phyloP scores from a whole-genome alignment of 2,797 vertebrate species.

The Sparidentex hasta region DNA sequence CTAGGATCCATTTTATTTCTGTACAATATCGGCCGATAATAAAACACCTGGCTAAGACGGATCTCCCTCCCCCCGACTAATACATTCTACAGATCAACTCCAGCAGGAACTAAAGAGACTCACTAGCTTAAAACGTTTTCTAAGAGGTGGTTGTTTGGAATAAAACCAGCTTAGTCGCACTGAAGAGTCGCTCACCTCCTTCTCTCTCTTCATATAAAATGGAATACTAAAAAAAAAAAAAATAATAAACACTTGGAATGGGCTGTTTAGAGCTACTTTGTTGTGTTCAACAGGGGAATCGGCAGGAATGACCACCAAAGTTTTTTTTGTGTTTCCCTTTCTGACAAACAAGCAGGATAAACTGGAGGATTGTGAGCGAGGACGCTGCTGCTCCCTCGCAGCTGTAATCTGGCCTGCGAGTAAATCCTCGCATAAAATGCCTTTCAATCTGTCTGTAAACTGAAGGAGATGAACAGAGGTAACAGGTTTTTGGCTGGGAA shows the following conservation, averaged over 20 bases:
- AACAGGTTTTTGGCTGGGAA: conserved; percentile 33
- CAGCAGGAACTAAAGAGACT: conserved; percentile 54
- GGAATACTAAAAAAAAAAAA: conserved; percentile 29
- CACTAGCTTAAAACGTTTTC: conserved; percentile 37
- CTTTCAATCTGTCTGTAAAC: conserved; percentile 7
- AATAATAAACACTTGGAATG: conserved; percentile 64
- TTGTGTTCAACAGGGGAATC: conserved; percentile 29
- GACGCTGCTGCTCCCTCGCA: not conserved
- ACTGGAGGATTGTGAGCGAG: conserved; percentile 5
- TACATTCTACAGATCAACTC: conserved; percentile 67
- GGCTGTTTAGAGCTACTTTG: conserved; percentile 16
- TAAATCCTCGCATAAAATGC: not conserved
- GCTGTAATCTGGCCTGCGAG: not conserved
- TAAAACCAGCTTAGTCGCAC: conserved; percentile 54
- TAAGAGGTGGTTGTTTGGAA: conserved; percentile 48
- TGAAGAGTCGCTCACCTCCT: conserved; percentile 38
- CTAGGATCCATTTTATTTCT: conserved; percentile 55
- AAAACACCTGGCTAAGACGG: conserved; percentile 47
- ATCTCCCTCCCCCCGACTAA: conserved; percentile 7
- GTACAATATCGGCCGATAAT: conserved; percentile 61
- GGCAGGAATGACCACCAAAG: conserved; percentile 55
- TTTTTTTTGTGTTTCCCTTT: conserved; percentile 58
- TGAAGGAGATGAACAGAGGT: conserved; percentile 35
- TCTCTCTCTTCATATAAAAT: conserved; percentile 47
- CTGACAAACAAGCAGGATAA: conserved; percentile 35